Conservation (phyloP, 2,888 invertebrate genomes). For the Keiferia lycopersicella region DNA sequence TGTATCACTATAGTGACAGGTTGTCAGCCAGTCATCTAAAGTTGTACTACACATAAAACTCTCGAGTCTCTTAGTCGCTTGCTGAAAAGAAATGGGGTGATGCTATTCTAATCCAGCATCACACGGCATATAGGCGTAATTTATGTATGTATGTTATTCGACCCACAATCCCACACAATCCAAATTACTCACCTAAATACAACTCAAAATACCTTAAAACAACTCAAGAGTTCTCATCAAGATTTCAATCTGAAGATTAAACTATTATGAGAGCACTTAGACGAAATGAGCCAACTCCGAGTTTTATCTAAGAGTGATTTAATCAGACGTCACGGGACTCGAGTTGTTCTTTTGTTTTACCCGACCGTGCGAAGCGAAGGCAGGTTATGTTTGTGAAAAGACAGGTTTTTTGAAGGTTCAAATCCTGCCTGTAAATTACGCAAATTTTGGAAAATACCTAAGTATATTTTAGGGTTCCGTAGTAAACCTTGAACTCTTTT, state of each 20-base stretch:
- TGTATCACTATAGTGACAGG: too few species aligned
- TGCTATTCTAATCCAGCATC: too few species aligned
- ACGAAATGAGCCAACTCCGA: background rate
- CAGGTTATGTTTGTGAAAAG: too few species aligned
- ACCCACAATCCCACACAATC: background rate
- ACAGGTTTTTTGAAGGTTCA: too few species aligned
- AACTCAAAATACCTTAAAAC: background rate
- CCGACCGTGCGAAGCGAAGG: background rate
- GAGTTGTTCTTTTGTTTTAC: background rate
- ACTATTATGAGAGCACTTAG: slow-evolving; percentile 8
- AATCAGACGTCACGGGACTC: background rate
- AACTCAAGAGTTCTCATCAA: background rate
- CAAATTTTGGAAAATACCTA: too few species aligned
- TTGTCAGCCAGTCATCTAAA: too few species aligned
- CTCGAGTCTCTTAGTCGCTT: too few species aligned
- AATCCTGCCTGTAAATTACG: too few species aligned
- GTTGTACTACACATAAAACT: too few species aligned
- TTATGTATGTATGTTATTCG: background rate
- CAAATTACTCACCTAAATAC: background rate
- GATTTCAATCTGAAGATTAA: slow-evolving; percentile 12
- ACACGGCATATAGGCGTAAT: background rate
- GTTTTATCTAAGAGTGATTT: slow-evolving; percentile 10
- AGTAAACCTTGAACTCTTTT: too few species aligned
- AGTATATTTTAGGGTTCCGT: too few species aligned
- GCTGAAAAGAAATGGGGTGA: too few species aligned